Base-by-base conservation (phyloP, 2,888 invertebrate genomes). In the Drosophila mettleri region DNA sequence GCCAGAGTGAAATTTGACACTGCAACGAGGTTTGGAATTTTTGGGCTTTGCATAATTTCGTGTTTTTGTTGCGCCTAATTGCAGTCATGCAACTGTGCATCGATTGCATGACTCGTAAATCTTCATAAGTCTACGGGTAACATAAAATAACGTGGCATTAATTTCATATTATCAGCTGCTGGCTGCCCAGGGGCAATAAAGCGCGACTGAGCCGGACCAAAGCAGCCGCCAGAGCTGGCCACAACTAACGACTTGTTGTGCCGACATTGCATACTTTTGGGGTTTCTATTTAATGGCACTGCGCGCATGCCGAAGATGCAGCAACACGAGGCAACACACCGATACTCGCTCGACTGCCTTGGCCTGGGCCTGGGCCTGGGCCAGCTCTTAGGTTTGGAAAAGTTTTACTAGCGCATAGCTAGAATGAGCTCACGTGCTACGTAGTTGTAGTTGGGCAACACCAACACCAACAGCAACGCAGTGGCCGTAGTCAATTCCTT, bases 21-120 rank as follows among this genome's bases (percentile, higher is more conserved):
- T 43, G 54, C 34, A 16, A 24, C 39, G 10, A 38, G 24, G 45
- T 55, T 39, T 61, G 20, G 36, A 36, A 31, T 51, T 34, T 55
- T 59, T 36, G 8, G 29, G 62, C 34, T 59, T 68, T 57, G 67
- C 65, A 65, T 84, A 69, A 73, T 69, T 78, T 69, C 9, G 43
- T 59, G 63, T 49, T 69, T 36, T 54, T 61, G 58, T 31, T 48
- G 58, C 55, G 67, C 70, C 80, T 82, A 82, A 86, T 82, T 82
- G 84, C 81, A 86, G 54, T 58, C 86, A 73, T 83, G 82, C 80
- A 78, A 78, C 71, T 67, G 76, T 59, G 57, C 75, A 83, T 86
- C 78, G 84, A 86, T 80, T 78, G 82, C 84, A 78, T 80, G 83
- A 27, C 78, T 70, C 86, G 86, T 86, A 86, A 86, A 88, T 86